Evolutionary conservation across 1,140 invertebrate genomes (phyloP), one percentile per base, ranked within the genome.

Genomic region (Oryzaephilus surinamensis): DNA sequence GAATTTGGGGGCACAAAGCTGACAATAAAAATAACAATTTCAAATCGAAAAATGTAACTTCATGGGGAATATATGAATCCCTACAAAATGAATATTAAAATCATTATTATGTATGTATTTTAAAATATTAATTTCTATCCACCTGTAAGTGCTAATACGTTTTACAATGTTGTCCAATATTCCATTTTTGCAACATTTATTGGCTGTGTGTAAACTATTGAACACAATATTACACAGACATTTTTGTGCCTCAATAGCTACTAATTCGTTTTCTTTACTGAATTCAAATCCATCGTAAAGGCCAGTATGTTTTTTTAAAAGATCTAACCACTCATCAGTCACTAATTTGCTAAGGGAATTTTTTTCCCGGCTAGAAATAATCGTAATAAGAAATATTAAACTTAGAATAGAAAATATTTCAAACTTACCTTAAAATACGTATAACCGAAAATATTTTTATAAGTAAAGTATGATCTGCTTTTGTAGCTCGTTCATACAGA

Each of bases 181-280:
- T 10, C 70, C 68, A 57, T 82, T 84, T 45, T 77, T 70, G 30
- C 75, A 68, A 61, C 85, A 82, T 21, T 81, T 63, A 38, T 67
- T 68, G 44, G 82, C 77, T 1, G 79, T 76, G 28, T 72, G 71
- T 30, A 62, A 54, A 64, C 82, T 87, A 57, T 94, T 89, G 58
- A 77, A 94, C 29, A 92, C 68, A 27, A 95, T 63, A 64, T 97
- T 97, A 55, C 85, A 93, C 2, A 96, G 60, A 56, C 88, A 81
- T 65, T 95, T 97, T 29, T 88, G 61, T 0, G 85, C 79, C 64
- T 94, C 90, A 5, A 84, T 55, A 7, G 71, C 71, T 45, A 77
- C 76, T 76, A 57, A 20, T 67, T 71, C 45, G 45, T 43, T 45
- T 8, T 49, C 27, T 32, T 47, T 63, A 44, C 67, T 64, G 7